Conservation (phyloP, 1,140 invertebrate genomes). For the Ostrea denselamellosa region DNA sequence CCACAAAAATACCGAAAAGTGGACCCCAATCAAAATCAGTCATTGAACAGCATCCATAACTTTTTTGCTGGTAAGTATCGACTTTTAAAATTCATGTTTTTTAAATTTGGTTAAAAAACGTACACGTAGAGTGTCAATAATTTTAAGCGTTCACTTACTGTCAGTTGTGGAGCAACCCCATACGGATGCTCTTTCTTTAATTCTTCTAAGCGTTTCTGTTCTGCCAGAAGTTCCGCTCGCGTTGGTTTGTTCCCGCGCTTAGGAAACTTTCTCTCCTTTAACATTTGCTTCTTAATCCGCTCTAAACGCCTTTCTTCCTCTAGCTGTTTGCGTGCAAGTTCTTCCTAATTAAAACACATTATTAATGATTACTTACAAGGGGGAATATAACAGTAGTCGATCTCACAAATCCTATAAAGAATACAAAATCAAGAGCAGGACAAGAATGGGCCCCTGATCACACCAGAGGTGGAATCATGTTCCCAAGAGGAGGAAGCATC, state of each 20-base stretch:
- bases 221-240: conserved; percentile 45
- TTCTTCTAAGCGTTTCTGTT: conserved; percentile 45
- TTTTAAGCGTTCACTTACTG: conserved; percentile 4
- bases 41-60: too few relatives aligned
- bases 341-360: conserved; percentile 31
- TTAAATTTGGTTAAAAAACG: not conserved
- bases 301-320: conserved; percentile 42
- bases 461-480: too few relatives aligned
- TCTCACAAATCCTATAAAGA: too few relatives aligned
- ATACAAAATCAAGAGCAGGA: too few relatives aligned
- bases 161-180: conserved; percentile 50
- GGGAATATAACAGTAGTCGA: too few relatives aligned
- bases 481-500: too few relatives aligned
- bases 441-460: too few relatives aligned
- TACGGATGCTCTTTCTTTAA: conserved; percentile 52
- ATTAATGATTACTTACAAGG: not conserved
- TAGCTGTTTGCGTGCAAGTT: not conserved
- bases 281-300: conserved; percentile 46
- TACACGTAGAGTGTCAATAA: not conserved
- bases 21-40: too few relatives aligned
- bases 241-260: conserved; percentile 42
- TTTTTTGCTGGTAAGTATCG: too few relatives aligned
- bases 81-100: not conserved
- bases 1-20: too few relatives aligned
- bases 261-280: conserved; percentile 51